Conservation (phyloP, 1,140 invertebrate species). For the Papilio machaon region DNA sequence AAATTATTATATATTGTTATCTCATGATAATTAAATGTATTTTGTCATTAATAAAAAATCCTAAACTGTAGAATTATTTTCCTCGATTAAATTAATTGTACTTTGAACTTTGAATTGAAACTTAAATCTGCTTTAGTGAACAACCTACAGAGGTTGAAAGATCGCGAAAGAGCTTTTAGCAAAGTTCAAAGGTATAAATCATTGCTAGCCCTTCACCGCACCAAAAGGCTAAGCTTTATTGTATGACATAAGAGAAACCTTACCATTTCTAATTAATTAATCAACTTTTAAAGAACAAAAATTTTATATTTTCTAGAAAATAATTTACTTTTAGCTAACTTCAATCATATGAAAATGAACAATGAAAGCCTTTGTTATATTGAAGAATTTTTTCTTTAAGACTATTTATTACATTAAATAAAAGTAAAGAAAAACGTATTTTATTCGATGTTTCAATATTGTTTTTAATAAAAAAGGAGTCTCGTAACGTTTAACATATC, state of each 20-base stretch:
- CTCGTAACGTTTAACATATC: not conserved
- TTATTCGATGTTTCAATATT: too few species aligned
- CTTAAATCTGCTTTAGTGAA: not conserved
- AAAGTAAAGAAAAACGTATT: too few species aligned
- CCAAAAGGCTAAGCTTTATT: not conserved
- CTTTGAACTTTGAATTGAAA: not conserved
- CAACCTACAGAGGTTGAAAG: not conserved
- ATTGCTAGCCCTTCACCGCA: conserved; percentile 2
- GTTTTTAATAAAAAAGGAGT: too few species aligned
- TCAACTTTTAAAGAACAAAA: conserved; percentile 3
- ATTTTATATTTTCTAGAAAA: not conserved
- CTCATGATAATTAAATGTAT: too few species aligned
- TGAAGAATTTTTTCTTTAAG: too few species aligned
- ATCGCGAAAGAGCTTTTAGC: conserved; percentile 8
- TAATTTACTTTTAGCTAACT: not conserved
- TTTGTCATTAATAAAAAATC: too few species aligned
- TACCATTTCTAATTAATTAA: conserved; percentile 15
- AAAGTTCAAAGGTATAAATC: conserved; percentile 17
- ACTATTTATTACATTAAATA: too few species aligned
- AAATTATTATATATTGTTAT: too few species aligned
- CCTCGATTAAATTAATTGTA: too few species aligned
- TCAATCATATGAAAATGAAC: not conserved
- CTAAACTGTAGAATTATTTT: too few species aligned
- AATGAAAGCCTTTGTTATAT: not conserved
- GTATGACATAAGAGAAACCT: not conserved